Evolutionary conservation across 2,888 invertebrate genomes (phyloP).

Genomic region (Clivina fossor): DNA sequence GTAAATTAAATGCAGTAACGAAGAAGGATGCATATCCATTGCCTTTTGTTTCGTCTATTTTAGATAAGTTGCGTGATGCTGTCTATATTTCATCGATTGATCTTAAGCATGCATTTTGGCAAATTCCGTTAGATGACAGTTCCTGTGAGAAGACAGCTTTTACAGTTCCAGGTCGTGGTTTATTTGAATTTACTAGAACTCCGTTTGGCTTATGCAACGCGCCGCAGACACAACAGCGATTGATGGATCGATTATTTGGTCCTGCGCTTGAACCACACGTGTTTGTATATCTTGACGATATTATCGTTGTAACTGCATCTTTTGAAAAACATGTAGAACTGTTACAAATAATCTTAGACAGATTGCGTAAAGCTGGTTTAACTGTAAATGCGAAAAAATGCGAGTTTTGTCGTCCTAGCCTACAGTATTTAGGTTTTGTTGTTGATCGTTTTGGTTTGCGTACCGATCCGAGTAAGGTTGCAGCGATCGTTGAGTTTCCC

Average conservation of each 20-base stretch:
- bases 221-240: slow-evolving; percentile 38
- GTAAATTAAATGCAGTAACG: slow-evolving; percentile 1
- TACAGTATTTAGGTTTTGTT: slow-evolving; percentile 45
- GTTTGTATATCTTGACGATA: slow-evolving; percentile 41
- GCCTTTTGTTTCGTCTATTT: background rate
- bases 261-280: slow-evolving; percentile 39
- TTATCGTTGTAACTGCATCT: slow-evolving; percentile 44
- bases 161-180: slow-evolving; percentile 38
- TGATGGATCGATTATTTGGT: slow-evolving; percentile 40
- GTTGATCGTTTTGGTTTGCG: slow-evolving; percentile 42
- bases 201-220: slow-evolving; percentile 42
- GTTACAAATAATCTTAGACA: slow-evolving; percentile 33
- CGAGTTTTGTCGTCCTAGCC: slow-evolving; percentile 36
- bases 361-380: slow-evolving; percentile 39
- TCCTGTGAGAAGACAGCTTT: slow-evolving; percentile 42
- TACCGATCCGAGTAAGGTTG: background rate
- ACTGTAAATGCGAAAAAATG: slow-evolving; percentile 42
- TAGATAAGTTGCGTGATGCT: background rate
- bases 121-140: slow-evolving; percentile 33
- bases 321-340: slow-evolving; percentile 38
- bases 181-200: slow-evolving; percentile 36
- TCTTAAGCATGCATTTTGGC: slow-evolving; percentile 40
- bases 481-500: background rate
- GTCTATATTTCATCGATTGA: background rate
- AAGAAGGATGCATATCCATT: slow-evolving; percentile 1